Percentiles rank a stretch among this genome's conserved stretches.
Evolutionary conservation across 2,797 vertebrate species (phyloP).

Genomic region (Sus cebifrons): DNA sequence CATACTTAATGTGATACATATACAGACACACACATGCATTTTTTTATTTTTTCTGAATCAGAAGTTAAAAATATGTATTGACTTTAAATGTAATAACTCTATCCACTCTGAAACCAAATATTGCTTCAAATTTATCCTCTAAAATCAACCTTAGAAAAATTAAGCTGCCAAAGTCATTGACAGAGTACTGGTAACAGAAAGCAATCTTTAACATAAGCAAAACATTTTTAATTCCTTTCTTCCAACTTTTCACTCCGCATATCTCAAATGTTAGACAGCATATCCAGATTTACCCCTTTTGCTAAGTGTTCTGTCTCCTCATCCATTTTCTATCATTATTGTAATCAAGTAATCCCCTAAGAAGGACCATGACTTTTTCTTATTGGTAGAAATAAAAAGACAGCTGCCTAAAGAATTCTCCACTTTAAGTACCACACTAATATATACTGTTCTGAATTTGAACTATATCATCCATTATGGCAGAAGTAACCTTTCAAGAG

Average conservation of each 20-base stretch:
- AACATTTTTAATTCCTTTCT: slow-evolving; percentile 30
- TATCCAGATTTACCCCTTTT: not conserved
- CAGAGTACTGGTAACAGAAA: not conserved
- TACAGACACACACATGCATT: too few species aligned
- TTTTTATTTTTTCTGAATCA: slow-evolving; percentile 63
- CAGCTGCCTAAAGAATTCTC: slow-evolving; percentile 39
- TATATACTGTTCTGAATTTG: not conserved
- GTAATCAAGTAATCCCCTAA: not conserved
- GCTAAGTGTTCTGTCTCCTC: slow-evolving; percentile 28
- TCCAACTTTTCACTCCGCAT: not conserved
- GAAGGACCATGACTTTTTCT: not conserved
- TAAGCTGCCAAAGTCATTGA: not conserved
- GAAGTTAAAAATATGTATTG: slow-evolving; percentile 63
- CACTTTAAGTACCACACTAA: not conserved
- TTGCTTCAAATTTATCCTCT: slow-evolving; percentile 51
- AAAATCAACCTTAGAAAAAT: slow-evolving; percentile 61
- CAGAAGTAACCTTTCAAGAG: slow-evolving; percentile 21
- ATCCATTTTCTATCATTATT: not conserved
- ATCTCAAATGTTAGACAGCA: not conserved
- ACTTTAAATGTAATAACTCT: slow-evolving; percentile 4
- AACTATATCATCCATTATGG: not conserved
- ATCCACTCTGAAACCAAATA: slow-evolving; percentile 63
- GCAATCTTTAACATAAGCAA: slow-evolving; percentile 14
- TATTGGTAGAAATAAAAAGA: slow-evolving; percentile 50
- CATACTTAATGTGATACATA: slow-evolving; percentile 36